Conservation (phyloP, 1,140 invertebrate genomes). For the Bradysia coprophila region DNA sequence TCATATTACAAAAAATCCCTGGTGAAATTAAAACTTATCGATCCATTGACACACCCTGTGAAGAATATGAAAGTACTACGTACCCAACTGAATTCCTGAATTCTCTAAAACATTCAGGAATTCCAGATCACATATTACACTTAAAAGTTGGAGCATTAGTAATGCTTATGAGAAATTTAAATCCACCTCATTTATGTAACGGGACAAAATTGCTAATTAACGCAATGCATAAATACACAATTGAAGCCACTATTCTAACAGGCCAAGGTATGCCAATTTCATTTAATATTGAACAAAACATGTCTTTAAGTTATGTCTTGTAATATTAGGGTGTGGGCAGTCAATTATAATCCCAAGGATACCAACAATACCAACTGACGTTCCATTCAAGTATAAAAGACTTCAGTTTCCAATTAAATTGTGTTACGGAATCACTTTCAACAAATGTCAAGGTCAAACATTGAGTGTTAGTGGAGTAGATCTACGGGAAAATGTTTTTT, state of each 20-base stretch:
- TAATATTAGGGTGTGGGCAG: no score
- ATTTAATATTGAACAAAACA: no score
- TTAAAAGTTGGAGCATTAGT: slow-evolving; percentile 14
- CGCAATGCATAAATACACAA: slow-evolving; percentile 9
- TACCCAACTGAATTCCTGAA: slow-evolving; percentile 13
- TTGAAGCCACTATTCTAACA: slow-evolving; percentile 16
- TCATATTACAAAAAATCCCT: slow-evolving; percentile 6
- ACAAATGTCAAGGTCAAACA: slow-evolving; percentile 33
- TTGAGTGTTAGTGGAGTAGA: slow-evolving; percentile 16
- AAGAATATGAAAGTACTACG: slow-evolving; percentile 9
- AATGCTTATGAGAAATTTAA: slow-evolving; percentile 24
- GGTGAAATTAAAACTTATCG: slow-evolving; percentile 9
- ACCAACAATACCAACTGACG: slow-evolving; percentile 12
- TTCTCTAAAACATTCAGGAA: slow-evolving; percentile 10
- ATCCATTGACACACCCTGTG: slow-evolving; percentile 11
- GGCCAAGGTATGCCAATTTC: no score
- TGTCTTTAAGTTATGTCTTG: no score
- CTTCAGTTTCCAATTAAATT: slow-evolving; percentile 15
- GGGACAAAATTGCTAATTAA: slow-evolving; percentile 17
- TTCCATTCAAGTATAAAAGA: slow-evolving; percentile 4
- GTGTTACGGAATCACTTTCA: slow-evolving; percentile 31
- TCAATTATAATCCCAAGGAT: slow-evolving; percentile 18
- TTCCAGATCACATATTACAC: slow-evolving; percentile 8
- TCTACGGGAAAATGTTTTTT: slow-evolving; percentile 11
- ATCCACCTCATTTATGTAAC: slow-evolving; percentile 19